Evolutionary conservation across 2,113 vertebrate species (phyloP).

Genomic region (Dendrocopos noguchii): DNA sequence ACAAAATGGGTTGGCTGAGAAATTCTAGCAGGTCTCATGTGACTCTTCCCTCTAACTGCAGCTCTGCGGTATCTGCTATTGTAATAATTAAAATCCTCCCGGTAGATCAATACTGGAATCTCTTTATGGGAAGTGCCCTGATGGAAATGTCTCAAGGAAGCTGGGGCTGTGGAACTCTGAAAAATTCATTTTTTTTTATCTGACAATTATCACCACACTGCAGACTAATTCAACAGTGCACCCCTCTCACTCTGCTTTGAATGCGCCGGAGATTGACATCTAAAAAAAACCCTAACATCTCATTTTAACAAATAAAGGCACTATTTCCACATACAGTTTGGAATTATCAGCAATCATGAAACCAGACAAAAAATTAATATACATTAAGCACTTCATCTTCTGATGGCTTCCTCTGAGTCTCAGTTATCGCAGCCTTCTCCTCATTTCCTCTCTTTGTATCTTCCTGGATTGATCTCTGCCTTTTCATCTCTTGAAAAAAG

Average conservation of each 20-base stretch:
- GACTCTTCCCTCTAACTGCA: slow-evolving; percentile 85
- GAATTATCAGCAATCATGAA: slow-evolving; percentile 90
- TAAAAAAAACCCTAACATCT: slow-evolving; percentile 83
- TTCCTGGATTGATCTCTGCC: slow-evolving; percentile 94
- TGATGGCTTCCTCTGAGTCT: slow-evolving; percentile 88
- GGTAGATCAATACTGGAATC: slow-evolving; percentile 93
- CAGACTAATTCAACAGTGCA: slow-evolving; percentile 87
- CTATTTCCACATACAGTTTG: slow-evolving; percentile 85
- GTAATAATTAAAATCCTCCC: slow-evolving; percentile 94
- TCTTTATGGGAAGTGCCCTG: slow-evolving; percentile 88
- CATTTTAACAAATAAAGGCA: slow-evolving; percentile 88
- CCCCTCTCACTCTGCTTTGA: slow-evolving; percentile 86
- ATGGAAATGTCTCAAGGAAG: slow-evolving; percentile 89
- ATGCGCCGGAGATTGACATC: slow-evolving; percentile 88
- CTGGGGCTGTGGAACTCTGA: slow-evolving; percentile 84
- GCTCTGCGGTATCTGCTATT: slow-evolving; percentile 88
- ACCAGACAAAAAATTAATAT: slow-evolving; percentile 89
- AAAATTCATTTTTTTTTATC: slow-evolving; percentile 90
- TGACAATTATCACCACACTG: slow-evolving; percentile 89
- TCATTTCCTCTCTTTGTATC: slow-evolving; percentile 90
- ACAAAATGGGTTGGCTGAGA: slow-evolving; percentile 93
- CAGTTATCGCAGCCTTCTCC: slow-evolving; percentile 85
- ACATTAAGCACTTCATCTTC: slow-evolving; percentile 96
- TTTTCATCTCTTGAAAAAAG: slow-evolving; percentile 92
- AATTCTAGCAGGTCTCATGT: slow-evolving; percentile 88